Base-by-base conservation (phyloP, 1,140 invertebrate species). In the Ephestia elutella region DNA sequence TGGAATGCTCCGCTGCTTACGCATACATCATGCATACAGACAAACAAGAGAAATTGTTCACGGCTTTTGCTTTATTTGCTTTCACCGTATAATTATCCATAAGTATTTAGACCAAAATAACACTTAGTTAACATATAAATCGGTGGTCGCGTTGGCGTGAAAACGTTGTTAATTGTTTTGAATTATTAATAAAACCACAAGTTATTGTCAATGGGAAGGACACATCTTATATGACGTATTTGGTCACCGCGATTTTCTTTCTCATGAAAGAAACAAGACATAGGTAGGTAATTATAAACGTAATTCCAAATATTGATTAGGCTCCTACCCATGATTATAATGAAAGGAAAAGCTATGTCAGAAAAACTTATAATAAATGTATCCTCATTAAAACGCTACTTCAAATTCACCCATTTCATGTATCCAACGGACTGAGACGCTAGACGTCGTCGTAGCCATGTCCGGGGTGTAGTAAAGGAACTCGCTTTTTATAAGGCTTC, bases 401-500 rank as follows among this genome's bases (percentile, higher is more conserved):
- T 35, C 32, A 2, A 35, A 35, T 35, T 10, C 32, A 44, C 38
- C 30, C 38, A 44, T 44, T 44, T 44, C 38, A 44, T 2, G 15
- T 15, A 44, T 1, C 15, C 38, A 44, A 44, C 38, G 38, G 10
- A 44, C 38, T 44, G 38, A 44, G 38, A 44, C 38, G 38, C 0
- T 44, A 15, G 38, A 44, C 38, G 38, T 25, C 32, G 1, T 1
- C 38, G 13, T 7, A 17, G 8, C 10, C 1, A 15, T 44, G 13
- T 44, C 13, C 38, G 38, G 2, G 38, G 38, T 15, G 49, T 35
- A 15, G 55, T 20, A 21, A 49, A 20, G 56, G 28, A 49, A 11
- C 17, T 38, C n/a, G 55, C 55, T 66, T 63, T 66, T 70, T 70
- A 25, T 65, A 44, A 51, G 68, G 62, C 68, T 70, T 70, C 65